Base-by-base conservation (phyloP, 1,140 invertebrate genomes). In the Pristionchus pacificus region DNA sequence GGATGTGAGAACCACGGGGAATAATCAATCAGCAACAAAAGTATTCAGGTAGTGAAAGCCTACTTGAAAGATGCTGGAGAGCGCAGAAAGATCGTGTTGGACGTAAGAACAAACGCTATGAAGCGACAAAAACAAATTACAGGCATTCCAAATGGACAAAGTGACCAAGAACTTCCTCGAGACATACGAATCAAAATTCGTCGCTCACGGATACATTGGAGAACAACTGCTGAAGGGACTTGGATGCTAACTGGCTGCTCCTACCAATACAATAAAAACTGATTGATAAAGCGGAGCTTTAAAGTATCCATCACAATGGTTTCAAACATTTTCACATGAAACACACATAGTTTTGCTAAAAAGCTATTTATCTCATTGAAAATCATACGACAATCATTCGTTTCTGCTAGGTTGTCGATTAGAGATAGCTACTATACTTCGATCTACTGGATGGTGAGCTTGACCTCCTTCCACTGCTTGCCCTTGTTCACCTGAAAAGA, bases 391-490 rank as follows among this genome's bases (percentile, higher is more conserved):
- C n/a, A n/a, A n/a, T n/a, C n/a, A n/a, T n/a, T n/a, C n/a, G n/a
- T n/a, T n/a, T n/a, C n/a, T n/a, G n/a, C n/a, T n/a, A n/a, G n/a
- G n/a, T n/a, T n/a, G n/a, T n/a, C n/a, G n/a, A n/a, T n/a, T n/a
- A n/a, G n/a, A n/a, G n/a, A n/a, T n/a, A n/a, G n/a, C n/a, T n/a
- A n/a, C n/a, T n/a, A n/a, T n/a, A 10, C 63, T 32, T 65, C 31
- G 24, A 49, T 49, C 60, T 61, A 30, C n/a, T 66, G 19, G 67
- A 69, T 49, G 3, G 67, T 67, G 19, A 61, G 28, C 68, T 76
- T 74, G 58, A 76, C 67, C 28, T 76, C 74, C 65, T 74, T 76
- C 74, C 74, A 76, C 62, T 74, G 74, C 59, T 76, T 76, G 38
- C 74, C 74, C 24, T 61, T 32, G 49, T 76, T 76, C 24, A 63